These are phyloP conservation scores for Subacronicta megacephala DNA, from an alignment of 2,888 invertebrate species.

Conservation along the genomic window DNA sequence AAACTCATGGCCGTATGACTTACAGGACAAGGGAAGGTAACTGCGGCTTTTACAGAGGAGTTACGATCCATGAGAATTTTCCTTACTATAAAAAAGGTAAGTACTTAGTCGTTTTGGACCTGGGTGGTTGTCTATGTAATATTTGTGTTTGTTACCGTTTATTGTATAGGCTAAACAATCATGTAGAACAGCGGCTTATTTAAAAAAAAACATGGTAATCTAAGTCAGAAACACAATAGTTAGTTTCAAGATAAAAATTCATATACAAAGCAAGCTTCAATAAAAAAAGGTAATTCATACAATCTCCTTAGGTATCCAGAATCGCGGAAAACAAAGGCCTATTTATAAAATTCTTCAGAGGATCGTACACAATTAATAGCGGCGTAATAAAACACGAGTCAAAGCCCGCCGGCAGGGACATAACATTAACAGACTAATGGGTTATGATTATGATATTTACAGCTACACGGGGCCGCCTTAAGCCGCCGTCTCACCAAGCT, in stretches of 20 bases:
- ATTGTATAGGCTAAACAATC: no score
- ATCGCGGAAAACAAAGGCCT: slow-evolving; percentile 58
- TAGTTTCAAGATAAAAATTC: slow-evolving; percentile 11
- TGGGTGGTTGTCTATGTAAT: no score
- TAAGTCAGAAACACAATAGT: background rate
- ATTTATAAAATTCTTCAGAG: slow-evolving; percentile 62
- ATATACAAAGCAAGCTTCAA: slow-evolving; percentile 23
- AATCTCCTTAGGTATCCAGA: slow-evolving; percentile 35
- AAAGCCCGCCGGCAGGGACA: slow-evolving; percentile 85
- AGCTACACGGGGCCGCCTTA: slow-evolving; percentile 78
- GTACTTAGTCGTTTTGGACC: no score
- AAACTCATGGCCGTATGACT: no score
- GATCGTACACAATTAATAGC: slow-evolving; percentile 81
- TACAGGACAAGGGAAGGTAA: no score
- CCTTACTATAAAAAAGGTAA: no score
- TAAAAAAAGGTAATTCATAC: slow-evolving; percentile 33
- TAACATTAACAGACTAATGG: slow-evolving; percentile 85
- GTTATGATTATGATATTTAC: slow-evolving; percentile 88
- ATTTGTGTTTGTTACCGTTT: no score
- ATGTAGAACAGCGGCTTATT: no score
- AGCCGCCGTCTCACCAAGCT: slow-evolving; percentile 65
- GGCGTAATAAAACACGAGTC: slow-evolving; percentile 77
- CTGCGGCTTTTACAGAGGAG: no score
- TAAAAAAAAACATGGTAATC: background rate
- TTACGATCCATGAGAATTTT: no score